These are phyloP conservation scores for Eupeodes corollae DNA, from an alignment of 1,140 invertebrate species.

Conservation along the genomic window DNA sequence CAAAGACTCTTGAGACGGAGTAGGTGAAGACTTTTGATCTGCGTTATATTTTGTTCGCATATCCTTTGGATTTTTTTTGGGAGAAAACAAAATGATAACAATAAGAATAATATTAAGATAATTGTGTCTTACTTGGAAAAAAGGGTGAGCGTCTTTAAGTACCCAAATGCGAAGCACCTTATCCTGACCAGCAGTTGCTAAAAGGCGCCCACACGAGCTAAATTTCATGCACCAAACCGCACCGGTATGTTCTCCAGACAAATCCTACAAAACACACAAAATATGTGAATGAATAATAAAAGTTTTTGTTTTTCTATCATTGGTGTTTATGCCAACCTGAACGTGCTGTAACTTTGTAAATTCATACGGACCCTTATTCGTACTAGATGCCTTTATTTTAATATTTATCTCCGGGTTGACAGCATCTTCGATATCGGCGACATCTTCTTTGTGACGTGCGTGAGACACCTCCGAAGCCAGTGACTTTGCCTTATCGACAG, in stretches of 20 bases:
- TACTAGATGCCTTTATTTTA: conserved; percentile 86
- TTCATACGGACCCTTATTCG: conserved; percentile 92
- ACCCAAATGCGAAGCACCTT: conserved; percentile 89
- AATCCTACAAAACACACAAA: conserved; percentile 40
- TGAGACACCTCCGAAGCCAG: conserved; percentile 79
- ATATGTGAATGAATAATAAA: conserved; percentile 21
- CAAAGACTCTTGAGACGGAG: conserved; percentile 78
- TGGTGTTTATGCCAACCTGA: conserved; percentile 24
- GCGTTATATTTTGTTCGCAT: conserved; percentile 88
- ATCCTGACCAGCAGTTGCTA: conserved; percentile 95
- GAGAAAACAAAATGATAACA: neutral
- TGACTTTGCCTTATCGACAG: conserved; percentile 80
- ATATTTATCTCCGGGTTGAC: conserved; percentile 74
- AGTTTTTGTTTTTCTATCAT: conserved; percentile 10
- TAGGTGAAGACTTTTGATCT: conserved; percentile 74
- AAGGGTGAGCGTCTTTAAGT: conserved; percentile 69
- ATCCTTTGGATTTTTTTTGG: conserved; percentile 51
- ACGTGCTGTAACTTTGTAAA: conserved; percentile 60
- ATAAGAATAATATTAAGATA: neutral
- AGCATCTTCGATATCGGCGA: conserved; percentile 73
- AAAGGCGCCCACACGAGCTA: conserved; percentile 79
- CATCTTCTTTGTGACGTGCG: conserved; percentile 72
- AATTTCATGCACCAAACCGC: conserved; percentile 99
- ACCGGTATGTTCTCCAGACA: conserved; percentile 73
- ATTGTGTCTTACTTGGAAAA: conserved; percentile 55